Conservation (phyloP, 2,113 vertebrate species). For the Antechinus stuartii region DNA sequence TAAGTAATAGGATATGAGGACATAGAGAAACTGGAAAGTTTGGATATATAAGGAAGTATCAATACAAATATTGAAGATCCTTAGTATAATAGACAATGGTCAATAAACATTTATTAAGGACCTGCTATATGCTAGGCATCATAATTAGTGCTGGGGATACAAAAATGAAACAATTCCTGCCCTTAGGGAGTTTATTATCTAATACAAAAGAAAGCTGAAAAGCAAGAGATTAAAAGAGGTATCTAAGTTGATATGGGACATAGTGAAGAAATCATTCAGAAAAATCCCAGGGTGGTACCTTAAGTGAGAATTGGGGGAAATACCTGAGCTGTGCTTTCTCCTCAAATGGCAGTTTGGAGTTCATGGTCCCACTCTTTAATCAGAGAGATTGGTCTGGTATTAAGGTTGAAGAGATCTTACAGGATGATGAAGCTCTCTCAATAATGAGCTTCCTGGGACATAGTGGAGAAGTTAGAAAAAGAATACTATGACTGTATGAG, state of each 20-base stretch:
- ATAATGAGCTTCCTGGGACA: too few relatives aligned
- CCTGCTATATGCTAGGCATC: background rate
- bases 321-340: too few relatives aligned
- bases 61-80: background rate
- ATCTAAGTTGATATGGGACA: background rate
- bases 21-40: background rate
- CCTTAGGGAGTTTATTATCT: background rate
- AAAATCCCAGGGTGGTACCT: background rate
- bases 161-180: background rate
- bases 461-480: too few relatives aligned
- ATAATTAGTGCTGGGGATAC: background rate
- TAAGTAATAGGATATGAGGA: background rate
- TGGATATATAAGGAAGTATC: background rate
- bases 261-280: background rate
- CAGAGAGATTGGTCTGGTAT: too few relatives aligned
- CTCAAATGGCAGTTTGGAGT: too few relatives aligned
- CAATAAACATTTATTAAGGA: background rate
- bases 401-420: too few relatives aligned
- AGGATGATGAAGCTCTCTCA: too few relatives aligned
- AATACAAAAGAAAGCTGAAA: background rate
- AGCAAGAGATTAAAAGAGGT: background rate
- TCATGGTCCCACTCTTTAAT: too few relatives aligned
- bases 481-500: background rate
- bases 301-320: too few relatives aligned
- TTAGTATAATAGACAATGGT: background rate